Conservation (phyloP, 2,888 invertebrate species). For the Drosophila kambysellisi region DNA sequence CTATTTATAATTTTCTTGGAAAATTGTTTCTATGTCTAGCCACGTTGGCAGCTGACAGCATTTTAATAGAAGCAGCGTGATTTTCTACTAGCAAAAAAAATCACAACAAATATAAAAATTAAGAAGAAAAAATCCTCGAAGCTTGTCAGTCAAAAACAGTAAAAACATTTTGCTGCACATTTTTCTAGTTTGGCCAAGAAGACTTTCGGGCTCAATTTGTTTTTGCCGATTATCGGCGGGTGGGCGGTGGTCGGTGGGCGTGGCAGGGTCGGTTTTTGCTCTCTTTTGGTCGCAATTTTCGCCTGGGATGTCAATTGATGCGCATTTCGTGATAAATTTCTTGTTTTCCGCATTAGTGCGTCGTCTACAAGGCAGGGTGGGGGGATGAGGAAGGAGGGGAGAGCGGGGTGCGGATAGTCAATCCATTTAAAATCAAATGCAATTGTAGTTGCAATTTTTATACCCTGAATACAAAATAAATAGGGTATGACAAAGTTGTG, state of each 20-base stretch:
- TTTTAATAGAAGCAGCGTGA: constrained; percentile 54
- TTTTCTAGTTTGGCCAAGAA: constrained; percentile 54
- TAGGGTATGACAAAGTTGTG: background rate
- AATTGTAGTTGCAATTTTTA: constrained; percentile 29
- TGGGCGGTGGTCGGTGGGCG: constrained; percentile 8
- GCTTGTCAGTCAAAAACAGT: constrained; percentile 57
- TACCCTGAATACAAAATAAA: background rate
- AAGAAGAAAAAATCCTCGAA: constrained; percentile 13
- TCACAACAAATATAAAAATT: constrained; percentile 3
- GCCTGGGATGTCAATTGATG: constrained; percentile 61
- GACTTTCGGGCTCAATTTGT: constrained; percentile 51
- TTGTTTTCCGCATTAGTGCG: constrained; percentile 66
- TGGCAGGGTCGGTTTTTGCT: constrained; percentile 8
- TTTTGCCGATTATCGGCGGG: constrained; percentile 48
- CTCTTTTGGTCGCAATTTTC: constrained; percentile 29
- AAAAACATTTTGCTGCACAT: constrained; percentile 47
- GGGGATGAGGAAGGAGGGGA: background rate
- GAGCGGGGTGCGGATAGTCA: constrained; percentile 4
- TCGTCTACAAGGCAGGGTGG: constrained; percentile 1
- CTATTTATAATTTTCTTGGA: constrained; percentile 11
- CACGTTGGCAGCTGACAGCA: constrained; percentile 57
- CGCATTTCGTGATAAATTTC: constrained; percentile 67
- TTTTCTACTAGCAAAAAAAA: constrained; percentile 33
- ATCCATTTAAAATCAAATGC: constrained; percentile 39
- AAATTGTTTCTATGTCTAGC: constrained; percentile 15